These are phyloP conservation scores for Littorina saxatilis DNA, from an alignment of 1,140 invertebrate genomes.

Conservation along the genomic window DNA sequence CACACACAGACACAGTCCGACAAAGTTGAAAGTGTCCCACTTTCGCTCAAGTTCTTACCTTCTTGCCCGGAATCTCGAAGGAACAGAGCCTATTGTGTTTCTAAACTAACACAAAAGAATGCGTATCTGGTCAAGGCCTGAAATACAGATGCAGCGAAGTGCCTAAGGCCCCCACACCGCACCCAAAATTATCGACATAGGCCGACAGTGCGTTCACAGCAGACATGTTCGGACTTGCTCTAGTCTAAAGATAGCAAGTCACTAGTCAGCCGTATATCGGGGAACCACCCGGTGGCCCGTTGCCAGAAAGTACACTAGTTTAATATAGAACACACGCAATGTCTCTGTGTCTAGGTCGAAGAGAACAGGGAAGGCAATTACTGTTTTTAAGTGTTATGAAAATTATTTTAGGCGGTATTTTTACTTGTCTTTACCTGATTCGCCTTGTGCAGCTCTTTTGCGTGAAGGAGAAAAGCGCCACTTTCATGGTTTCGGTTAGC, in stretches of 20 bases:
- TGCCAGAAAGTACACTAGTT: not conserved
- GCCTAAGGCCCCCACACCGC: not conserved
- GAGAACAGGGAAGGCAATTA: not conserved
- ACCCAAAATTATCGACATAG: not conserved
- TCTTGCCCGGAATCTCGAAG: not conserved
- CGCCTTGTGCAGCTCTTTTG: not conserved
- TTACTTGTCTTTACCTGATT: not conserved
- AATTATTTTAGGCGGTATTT: too few species aligned
- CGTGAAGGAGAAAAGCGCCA: not conserved
- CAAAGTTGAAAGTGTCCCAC: not conserved
- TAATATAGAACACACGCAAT: slow-evolving; percentile 20
- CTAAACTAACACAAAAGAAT: not conserved
- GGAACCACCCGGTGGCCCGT: not conserved
- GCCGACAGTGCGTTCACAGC: not conserved
- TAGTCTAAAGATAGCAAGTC: slow-evolving; percentile 8
- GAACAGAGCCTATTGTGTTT: not conserved
- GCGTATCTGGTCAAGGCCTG: not conserved
- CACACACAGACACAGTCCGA: too few species aligned
- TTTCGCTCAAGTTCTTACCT: not conserved
- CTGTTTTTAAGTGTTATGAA: not conserved
- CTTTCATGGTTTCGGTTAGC: slow-evolving; percentile 4
- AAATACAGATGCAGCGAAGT: not conserved
- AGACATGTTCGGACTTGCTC: slow-evolving; percentile 18
- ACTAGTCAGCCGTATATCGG: not conserved
- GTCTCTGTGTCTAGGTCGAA: not conserved